Conservation (phyloP, 2,113 vertebrate genomes). For the Agapornis roseicollis region DNA sequence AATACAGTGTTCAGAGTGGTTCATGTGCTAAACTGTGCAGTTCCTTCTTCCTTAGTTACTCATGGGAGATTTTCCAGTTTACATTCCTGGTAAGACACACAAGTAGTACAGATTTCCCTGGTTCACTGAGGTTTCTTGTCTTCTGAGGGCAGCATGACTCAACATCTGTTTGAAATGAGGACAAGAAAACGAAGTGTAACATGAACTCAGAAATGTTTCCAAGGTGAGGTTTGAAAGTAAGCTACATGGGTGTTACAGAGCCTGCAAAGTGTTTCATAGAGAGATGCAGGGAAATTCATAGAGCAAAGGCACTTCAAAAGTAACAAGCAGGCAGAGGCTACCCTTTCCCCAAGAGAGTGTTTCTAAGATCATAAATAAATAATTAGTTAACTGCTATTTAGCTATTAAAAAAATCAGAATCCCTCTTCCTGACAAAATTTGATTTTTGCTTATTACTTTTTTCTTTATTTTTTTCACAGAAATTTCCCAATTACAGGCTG, state of each 20-base stretch:
- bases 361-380: neutral
- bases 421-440: neutral
- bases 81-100: neutral
- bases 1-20: neutral
- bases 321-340: neutral
- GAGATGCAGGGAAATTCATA: neutral
- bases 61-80: neutral
- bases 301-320: neutral
- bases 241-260: neutral
- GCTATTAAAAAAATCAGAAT: neutral
- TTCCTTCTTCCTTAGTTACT: neutral
- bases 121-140: neutral
- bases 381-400: neutral
- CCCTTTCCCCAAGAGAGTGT: neutral
- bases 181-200: neutral
- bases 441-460: neutral
- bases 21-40: neutral
- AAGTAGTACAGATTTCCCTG: neutral
- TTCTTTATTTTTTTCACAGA: rapidly evolving
- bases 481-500: neutral
- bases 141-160: neutral
- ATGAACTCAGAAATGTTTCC: neutral
- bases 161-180: neutral
- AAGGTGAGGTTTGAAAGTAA: neutral
- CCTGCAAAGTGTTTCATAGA: neutral